Base-by-base conservation (phyloP, 2,888 invertebrate genomes). In the Sarcophaga caerulescens region DNA sequence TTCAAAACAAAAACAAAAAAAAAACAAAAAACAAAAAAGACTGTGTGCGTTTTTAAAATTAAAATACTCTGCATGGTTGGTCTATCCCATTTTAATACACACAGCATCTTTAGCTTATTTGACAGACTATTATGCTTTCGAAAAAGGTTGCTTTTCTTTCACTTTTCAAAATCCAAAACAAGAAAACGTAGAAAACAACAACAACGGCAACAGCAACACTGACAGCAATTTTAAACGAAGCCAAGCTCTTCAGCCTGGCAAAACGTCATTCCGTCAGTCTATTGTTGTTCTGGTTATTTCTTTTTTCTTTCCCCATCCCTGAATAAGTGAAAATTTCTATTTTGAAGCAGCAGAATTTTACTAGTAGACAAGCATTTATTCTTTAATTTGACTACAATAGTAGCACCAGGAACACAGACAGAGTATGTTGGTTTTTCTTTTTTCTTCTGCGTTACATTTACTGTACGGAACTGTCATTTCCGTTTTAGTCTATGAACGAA, bases 391-490 rank as follows among this genome's bases (percentile, higher is more conserved):
- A 81, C 65, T 63, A 69, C 69, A 75, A 75, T 75, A 44, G 52
- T 73, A 52, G 45, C 57, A 62, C 19, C 47, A 57, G 68, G 75
- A 77, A 83, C 14, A 66, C n/a, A n/a, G 66, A 14, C n/a, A 5
- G 19, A 19, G 21, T 12, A 23, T 25, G 60, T 14, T 90, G 88
- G 87, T 88, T 88, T 59, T 70, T 12, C 65, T 35, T 35, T 35
- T 10, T 35, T 35, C 8, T 57, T 59, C 79, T 83, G 78, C 74
- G 60, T 80, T 81, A 81, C 81, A 79, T 87, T 73, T 80, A 81
- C 90, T 90, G 89, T 89, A 89, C 90, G 91, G 89, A 90, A 91
- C 91, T 92, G 91, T 92, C 91, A 91, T 92, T 92, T 92, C 92
- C 92, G 91, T 91, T 92, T 91, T 91, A 90, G 89, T 90, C 89